A percentile compares a stretch with the other conserved stretches of the same genome.
phyloP scores from a whole-genome alignment of 2,888 invertebrate species.

The Drosophila mayaguana region DNA sequence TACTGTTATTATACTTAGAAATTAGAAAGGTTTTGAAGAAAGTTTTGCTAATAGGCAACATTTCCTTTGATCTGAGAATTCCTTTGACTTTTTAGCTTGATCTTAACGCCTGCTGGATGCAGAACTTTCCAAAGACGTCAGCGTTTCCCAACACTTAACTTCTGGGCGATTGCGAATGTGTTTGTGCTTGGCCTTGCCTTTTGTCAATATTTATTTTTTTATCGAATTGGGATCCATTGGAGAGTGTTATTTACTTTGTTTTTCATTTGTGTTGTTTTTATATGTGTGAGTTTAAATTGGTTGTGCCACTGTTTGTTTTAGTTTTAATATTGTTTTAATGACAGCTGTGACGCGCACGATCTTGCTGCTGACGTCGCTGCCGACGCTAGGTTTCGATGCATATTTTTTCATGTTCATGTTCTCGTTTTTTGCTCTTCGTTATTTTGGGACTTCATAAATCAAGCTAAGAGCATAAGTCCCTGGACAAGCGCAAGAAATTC shows the following conservation, averaged over 20 bases:
- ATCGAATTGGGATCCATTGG: constrained; percentile 32
- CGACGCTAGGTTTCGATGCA: constrained; percentile 7
- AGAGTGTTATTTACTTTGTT: constrained; percentile 18
- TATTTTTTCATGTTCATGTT: constrained; percentile 2
- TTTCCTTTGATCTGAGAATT: not conserved
- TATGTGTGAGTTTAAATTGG: constrained; percentile 45
- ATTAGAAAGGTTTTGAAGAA: not conserved
- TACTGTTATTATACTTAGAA: not conserved
- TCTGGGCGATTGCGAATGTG: not conserved
- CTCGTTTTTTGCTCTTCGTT: not conserved
- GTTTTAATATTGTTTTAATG: constrained; percentile 71
- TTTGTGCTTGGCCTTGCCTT: constrained; percentile 6
- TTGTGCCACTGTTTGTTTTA: constrained; percentile 49
- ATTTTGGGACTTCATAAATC: constrained; percentile 35
- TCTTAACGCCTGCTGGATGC: not conserved
- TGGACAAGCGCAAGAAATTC: constrained; percentile 22
- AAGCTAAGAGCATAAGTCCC: constrained; percentile 25
- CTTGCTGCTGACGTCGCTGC: constrained; percentile 12
- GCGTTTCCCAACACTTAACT: not conserved
- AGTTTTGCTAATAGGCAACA: not conserved
- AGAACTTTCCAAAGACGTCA: not conserved
- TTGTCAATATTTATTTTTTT: constrained; percentile 5
- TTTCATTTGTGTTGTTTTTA: constrained; percentile 5
- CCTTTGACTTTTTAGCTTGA: not conserved
- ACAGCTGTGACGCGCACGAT: constrained; percentile 54